These are phyloP conservation scores for Scatophagus argus DNA, from an alignment of 2,113 vertebrate genomes.

Conservation along the genomic window DNA sequence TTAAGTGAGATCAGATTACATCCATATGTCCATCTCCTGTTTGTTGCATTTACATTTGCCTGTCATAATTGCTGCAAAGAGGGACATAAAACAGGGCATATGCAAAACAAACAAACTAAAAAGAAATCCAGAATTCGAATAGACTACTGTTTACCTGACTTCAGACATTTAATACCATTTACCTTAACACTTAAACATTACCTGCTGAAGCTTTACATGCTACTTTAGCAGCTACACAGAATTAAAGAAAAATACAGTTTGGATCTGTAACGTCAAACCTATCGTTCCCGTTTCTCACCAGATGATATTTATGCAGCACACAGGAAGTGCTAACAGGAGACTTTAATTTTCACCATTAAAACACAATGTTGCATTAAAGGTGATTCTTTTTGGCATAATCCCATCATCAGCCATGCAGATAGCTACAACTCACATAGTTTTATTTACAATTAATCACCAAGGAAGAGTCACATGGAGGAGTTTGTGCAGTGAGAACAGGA, in stretches of 20 bases:
- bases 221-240: neutral
- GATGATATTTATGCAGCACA: neutral
- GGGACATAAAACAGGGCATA: neutral
- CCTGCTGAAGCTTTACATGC: neutral
- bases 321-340: neutral
- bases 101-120: neutral
- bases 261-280: neutral
- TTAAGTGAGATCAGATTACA: neutral
- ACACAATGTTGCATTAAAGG: no score
- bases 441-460: no score
- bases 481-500: no score
- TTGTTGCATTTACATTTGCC: neutral
- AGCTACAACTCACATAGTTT: no score
- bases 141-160: neutral
- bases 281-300: neutral
- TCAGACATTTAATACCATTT: neutral
- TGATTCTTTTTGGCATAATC: no score
- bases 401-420: no score
- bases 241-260: neutral
- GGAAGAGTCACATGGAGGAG: no score
- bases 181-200: no score
- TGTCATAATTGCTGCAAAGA: neutral
- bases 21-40: neutral
- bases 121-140: neutral
- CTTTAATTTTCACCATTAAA: no score